Base-by-base conservation (phyloP, 1,140 invertebrate species). In the Drosophila arawakana region DNA sequence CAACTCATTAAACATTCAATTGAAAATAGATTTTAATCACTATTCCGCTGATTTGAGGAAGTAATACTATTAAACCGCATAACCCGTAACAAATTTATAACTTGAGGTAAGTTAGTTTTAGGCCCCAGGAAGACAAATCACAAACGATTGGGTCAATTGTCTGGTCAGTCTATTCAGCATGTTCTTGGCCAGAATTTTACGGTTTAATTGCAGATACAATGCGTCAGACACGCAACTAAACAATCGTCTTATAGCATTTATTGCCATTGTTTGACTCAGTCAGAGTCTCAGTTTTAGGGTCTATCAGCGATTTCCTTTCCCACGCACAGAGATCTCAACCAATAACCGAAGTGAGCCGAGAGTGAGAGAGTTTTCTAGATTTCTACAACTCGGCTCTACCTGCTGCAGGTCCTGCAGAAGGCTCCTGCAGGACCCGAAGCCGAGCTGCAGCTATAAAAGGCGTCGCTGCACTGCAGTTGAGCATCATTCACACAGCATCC, bases 401-500 rank as follows among this genome's bases (percentile, higher is more conserved):
- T 80, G 84, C 84, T 70, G 84, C 80, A 89, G 78, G 84, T 89
- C 84, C 84, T 89, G 62, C 50, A 30, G 25, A 30, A 30, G 25
- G 25, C 25, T 30, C 25, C 50, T 65, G 62, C 68, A 77, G 77
- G 71, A 78, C 70, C 52, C 66, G 55, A 43, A 9, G n/a, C 18
- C 67, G 13, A 43, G n/a, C 52, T 50, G 58, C 63, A 58, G 4
- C 77, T 89, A 89, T 89, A 89, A 89, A 89, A 89, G 80, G 52
- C 70, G 39, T 67, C 34, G 50, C 50, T 85, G 75, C 75, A 67
- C 35, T 57, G 41, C 49, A 59, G 44, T 35, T 50, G 50, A 79
- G 84, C 84, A 89, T 89, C 84, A 89, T 78, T 84, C 84, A 72
- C 66, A 74, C 84, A 90, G 84, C 80, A 89, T 90, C 81, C 85